These are phyloP conservation scores for Sibirionetta formosa DNA, from an alignment of 2,797 vertebrate species.

Conservation along the genomic window DNA sequence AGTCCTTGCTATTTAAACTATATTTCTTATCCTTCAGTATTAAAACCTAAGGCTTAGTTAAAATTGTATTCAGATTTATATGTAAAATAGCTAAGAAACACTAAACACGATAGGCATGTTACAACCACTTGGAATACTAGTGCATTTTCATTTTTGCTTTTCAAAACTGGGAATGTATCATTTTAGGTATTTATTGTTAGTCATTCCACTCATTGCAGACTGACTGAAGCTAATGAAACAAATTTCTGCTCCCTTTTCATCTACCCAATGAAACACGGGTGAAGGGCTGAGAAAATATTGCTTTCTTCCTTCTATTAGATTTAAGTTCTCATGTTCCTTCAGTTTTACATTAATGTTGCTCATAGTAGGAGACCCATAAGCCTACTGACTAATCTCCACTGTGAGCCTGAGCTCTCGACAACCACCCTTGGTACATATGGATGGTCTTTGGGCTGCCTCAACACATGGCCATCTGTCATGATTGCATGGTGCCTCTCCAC, in stretches of 20 bases:
- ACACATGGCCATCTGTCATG: conserved; percentile 65
- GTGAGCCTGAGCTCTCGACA: not conserved
- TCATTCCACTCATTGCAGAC: not conserved
- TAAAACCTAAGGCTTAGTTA: not conserved
- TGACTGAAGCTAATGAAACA: not conserved
- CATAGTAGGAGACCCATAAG: not conserved
- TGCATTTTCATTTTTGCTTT: not conserved
- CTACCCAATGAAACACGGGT: not conserved
- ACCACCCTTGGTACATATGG: not conserved
- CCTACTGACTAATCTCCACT: not conserved
- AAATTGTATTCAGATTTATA: not conserved
- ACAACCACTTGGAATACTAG: not conserved
- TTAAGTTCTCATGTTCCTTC: accelerated
- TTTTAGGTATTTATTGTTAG: not conserved
- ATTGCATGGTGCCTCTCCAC: conserved; percentile 52
- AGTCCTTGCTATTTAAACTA: not conserved
- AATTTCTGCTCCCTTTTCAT: not conserved
- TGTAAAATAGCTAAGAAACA: not conserved
- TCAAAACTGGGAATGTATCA: not conserved
- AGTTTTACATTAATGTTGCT: accelerated
- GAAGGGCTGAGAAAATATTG: not conserved
- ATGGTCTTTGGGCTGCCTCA: conserved; percentile 2
- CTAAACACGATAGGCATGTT: not conserved
- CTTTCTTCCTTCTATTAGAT: not conserved
- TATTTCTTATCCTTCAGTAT: not conserved